Evolutionary conservation across 2,888 invertebrate genomes (phyloP).

Genomic region (Idaea aversata): DNA sequence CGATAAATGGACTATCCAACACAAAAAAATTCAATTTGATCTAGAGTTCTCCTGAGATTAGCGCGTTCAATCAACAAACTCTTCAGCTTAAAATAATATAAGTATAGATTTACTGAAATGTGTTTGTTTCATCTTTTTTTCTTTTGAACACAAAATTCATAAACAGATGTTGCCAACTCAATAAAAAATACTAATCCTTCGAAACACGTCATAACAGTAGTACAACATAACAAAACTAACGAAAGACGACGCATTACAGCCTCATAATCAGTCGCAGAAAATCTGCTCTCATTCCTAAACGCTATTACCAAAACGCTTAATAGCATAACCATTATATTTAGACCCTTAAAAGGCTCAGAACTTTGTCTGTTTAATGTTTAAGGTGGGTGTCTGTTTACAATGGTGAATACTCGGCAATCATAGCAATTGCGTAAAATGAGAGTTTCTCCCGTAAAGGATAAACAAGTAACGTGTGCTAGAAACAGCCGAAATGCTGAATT

Average conservation of each 20-base stretch:
- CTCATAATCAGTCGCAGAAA: slow-evolving; percentile 62
- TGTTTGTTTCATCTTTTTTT: not conserved
- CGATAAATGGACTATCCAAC: no score
- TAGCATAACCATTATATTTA: slow-evolving; percentile 42
- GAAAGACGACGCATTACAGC: slow-evolving; percentile 45
- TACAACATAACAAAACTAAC: slow-evolving; percentile 46
- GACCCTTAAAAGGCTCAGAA: slow-evolving; percentile 31
- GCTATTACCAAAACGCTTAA: slow-evolving; percentile 58
- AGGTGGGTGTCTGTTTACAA: slow-evolving; percentile 38
- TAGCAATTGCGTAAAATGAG: slow-evolving; percentile 77
- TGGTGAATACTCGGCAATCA: slow-evolving; percentile 73
- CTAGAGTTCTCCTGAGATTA: no score
- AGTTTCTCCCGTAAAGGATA: slow-evolving; percentile 76
- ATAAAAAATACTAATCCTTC: slow-evolving; percentile 21
- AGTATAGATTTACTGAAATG: no score
- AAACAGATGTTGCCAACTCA: slow-evolving; percentile 2
- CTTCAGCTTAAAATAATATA: no score
- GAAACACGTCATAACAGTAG: slow-evolving; percentile 41
- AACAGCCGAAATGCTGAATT: slow-evolving; percentile 73
- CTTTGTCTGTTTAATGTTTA: slow-evolving; percentile 24
- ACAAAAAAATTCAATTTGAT: no score
- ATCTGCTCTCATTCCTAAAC: slow-evolving; percentile 60
- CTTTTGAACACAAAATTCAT: not conserved
- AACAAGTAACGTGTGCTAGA: slow-evolving; percentile 78
- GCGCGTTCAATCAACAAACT: no score